A percentile compares a stretch with the other conserved stretches of the same genome.
phyloP scores from a whole-genome alignment of 2,113 vertebrate genomes.

The Formicarius rufipectus region DNA sequence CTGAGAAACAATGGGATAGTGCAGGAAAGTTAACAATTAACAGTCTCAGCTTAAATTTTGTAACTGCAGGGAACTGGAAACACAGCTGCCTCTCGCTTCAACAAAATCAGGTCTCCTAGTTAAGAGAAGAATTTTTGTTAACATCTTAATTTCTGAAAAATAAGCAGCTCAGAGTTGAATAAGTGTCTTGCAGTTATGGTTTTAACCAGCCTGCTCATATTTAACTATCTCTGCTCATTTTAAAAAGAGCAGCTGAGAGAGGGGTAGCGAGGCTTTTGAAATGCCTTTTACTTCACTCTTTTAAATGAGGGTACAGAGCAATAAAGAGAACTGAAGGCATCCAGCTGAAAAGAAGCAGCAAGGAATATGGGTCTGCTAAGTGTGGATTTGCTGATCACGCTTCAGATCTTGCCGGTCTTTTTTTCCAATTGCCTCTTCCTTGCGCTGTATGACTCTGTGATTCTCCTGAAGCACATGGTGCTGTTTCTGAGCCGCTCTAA shows the following conservation, averaged over 20 bases:
- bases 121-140: constrained; percentile 62
- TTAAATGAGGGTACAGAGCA: constrained; percentile 70
- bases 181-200: constrained; percentile 51
- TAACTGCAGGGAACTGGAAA: constrained; percentile 77
- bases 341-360: constrained; percentile 48
- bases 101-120: constrained; percentile 72
- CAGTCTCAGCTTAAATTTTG: constrained; percentile 71
- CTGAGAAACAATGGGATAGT: constrained; percentile 73
- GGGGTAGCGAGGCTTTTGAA: constrained; percentile 38
- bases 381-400: constrained; percentile 90
- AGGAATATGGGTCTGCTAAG: constrained; percentile 89
- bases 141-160: constrained; percentile 69
- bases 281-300: constrained; percentile 55
- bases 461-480: constrained; percentile 90
- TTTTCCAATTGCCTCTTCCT: constrained; percentile 98
- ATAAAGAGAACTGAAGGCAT: constrained; percentile 55
- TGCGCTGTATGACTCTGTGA: constrained; percentile 94
- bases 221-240: constrained; percentile 65
- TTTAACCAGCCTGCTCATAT: constrained; percentile 55
- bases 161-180: constrained; percentile 63
- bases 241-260: constrained; percentile 43
- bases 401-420: constrained; percentile 95
- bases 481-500: constrained; percentile 85
- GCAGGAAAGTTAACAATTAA: constrained; percentile 73
- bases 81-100: constrained; percentile 70